Evolutionary conservation across 2,797 vertebrate genomes (phyloP).

Genomic region (Oreochromis grahami): DNA sequence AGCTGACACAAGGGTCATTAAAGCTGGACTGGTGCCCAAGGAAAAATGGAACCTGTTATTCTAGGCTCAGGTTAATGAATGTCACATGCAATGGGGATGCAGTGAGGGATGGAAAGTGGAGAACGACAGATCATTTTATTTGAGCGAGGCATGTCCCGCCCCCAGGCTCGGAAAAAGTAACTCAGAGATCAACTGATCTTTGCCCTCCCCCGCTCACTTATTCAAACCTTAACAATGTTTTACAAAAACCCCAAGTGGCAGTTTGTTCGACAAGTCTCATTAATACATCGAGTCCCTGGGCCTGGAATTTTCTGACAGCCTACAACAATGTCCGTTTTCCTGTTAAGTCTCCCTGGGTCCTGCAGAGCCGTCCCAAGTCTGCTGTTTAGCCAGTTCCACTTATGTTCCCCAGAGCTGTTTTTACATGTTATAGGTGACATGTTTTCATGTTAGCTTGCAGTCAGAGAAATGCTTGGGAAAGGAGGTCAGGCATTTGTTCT

Average conservation of each 20-base stretch:
- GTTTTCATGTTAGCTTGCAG: slow-evolving; percentile 29
- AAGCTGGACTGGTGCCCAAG: slow-evolving; percentile 17
- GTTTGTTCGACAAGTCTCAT: slow-evolving; percentile 53
- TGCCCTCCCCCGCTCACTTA: not conserved
- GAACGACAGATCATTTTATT: slow-evolving; percentile 42
- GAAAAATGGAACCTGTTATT: slow-evolving; percentile 50
- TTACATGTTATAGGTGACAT: slow-evolving; percentile 54
- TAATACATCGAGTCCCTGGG: slow-evolving; percentile 21
- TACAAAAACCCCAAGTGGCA: slow-evolving; percentile 49
- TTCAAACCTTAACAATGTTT: slow-evolving; percentile 61
- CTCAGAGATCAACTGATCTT: slow-evolving; percentile 33
- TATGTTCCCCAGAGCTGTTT: slow-evolving; percentile 45
- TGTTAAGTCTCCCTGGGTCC: slow-evolving; percentile 15
- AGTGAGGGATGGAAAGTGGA: slow-evolving; percentile 7
- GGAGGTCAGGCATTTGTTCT: not conserved
- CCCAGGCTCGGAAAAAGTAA: slow-evolving; percentile 45
- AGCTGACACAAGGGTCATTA: slow-evolving; percentile 34
- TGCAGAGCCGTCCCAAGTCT: not conserved
- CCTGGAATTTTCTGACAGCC: slow-evolving; percentile 46
- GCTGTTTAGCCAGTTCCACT: slow-evolving; percentile 36
- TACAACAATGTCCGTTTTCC: slow-evolving; percentile 41
- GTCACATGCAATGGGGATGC: slow-evolving; percentile 42
- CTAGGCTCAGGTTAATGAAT: slow-evolving; percentile 58
- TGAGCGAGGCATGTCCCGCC: slow-evolving; percentile 42
- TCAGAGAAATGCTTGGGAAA: slow-evolving; percentile 30